Base-by-base conservation (phyloP, 2,888 invertebrate genomes). In the Hylaea fasciaria region DNA sequence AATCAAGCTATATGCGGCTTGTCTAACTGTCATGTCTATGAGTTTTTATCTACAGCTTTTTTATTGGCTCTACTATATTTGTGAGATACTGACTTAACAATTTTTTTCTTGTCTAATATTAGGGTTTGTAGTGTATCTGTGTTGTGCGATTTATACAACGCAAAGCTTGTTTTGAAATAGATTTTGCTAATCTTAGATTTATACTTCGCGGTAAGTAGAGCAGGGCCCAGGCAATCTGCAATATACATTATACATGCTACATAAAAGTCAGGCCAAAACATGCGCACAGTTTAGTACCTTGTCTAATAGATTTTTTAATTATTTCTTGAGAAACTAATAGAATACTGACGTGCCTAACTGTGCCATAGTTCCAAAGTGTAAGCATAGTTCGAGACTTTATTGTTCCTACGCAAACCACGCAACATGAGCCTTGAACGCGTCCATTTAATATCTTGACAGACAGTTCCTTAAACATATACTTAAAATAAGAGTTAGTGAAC, bases 341-440 rank as follows among this genome's bases (percentile, higher is more conserved):
- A 29, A 22, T 10, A 8, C 13, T 2, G 2, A 8, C 45, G 28
- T 37, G 35, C 22, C 13, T 49, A 22, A 51, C 14, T 41, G 17
- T 9, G 47, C 47, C 17, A 52, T 37, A 16, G 47, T 29, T 16
- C 35, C 14, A 28, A 13, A 10, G 11, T 32, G 50, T 35, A 10
- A 28, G 13, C 28, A n/a, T 13, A 41, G 50, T 46, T 41, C 45
- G 7, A 46, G 40, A 39, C 14, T 35, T 10, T 28, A 39, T 51
- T 51, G 50, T 60, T 60, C 60, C 60, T 60, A 60, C 60, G 60
- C 66, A 65, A 66, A 71, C 74, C 75, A 64, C 73, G 78, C 73
- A 78, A 83, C 71, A 57, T 54, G 81, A 82, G 74, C 77, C 80
- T 80, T 78, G 77, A 77, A 77, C 71, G 74, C 69, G 59, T 68